A percentile compares a stretch with the other conserved stretches of the same genome.
Conservation (phyloP, 1,140 invertebrate genomes). For the Trichomalopsis sarcophagae region DNA sequence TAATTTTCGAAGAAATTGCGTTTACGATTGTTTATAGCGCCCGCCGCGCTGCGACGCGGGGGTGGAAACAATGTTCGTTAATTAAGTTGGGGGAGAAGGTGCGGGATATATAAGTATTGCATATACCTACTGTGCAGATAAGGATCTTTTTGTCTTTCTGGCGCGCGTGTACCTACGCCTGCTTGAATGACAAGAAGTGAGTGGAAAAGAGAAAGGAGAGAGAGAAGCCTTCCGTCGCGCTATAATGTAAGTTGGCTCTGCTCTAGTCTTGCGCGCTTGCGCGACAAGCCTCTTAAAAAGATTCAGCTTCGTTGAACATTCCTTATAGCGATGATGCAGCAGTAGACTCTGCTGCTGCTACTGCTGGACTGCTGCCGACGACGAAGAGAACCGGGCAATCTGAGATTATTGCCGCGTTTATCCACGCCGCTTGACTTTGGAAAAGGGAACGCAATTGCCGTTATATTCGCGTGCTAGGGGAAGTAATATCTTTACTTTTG, state of each 20-base stretch:
- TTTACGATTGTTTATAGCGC: background rate
- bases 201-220: conserved; percentile 39
- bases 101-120: no score
- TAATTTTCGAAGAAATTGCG: conserved; percentile 20
- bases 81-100: background rate
- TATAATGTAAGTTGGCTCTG: background rate
- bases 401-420: conserved; percentile 2
- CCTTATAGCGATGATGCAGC: background rate
- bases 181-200: conserved; percentile 9
- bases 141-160: background rate
- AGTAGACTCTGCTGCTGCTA: background rate
- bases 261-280: background rate
- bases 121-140: background rate
- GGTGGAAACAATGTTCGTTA: conserved; percentile 2
- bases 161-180: background rate
- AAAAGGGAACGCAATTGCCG: no score
- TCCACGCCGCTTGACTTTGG: background rate
- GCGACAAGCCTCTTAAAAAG: conserved; percentile 31
- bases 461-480: no score
- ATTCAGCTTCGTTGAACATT: conserved; percentile 9
- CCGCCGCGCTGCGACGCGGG: background rate
- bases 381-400: background rate
- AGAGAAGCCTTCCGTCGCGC: conserved; percentile 21
- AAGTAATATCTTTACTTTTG: no score
- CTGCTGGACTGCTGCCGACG: background rate